Percentiles rank a stretch among this genome's conserved stretches.
These are phyloP conservation scores for Trissolcus basalis DNA, from an alignment of 1,140 invertebrate genomes.

Conservation along the genomic window DNA sequence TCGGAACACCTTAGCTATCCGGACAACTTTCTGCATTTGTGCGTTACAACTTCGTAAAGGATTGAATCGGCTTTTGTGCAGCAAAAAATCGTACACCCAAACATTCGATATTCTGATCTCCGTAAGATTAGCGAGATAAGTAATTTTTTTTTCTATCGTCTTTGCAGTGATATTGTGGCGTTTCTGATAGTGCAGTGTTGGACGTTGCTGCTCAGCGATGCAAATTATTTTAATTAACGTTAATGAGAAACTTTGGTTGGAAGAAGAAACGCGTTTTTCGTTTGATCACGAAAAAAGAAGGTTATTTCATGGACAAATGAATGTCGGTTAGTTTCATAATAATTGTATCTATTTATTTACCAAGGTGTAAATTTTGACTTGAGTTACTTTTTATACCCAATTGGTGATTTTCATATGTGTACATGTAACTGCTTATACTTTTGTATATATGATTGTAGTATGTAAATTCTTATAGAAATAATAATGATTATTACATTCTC, in stretches of 20 bases:
- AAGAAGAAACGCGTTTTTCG: no score
- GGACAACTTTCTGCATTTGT: slow-evolving; percentile 97
- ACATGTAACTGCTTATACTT: slow-evolving; percentile 46
- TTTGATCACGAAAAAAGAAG: no score
- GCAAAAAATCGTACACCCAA: neutral
- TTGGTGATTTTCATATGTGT: slow-evolving; percentile 31
- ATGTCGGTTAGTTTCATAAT: neutral
- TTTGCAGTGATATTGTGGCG: no score
- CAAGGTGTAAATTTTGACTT: slow-evolving; percentile 20
- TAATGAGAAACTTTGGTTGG: no score
- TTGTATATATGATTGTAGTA: slow-evolving; percentile 54
- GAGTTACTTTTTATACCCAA: slow-evolving; percentile 45
- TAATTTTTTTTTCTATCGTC: no score
- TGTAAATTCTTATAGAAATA: slow-evolving; percentile 46
- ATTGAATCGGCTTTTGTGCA: slow-evolving; percentile 16
- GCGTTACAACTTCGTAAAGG: slow-evolving; percentile 73
- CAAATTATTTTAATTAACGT: neutral
- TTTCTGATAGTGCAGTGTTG: neutral
- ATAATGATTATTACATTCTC: slow-evolving; percentile 12
- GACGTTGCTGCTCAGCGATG: no score
- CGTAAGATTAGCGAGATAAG: neutral
- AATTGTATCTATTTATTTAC: slow-evolving; percentile 44
- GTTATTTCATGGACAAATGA: no score
- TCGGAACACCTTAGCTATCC: slow-evolving; percentile 98
- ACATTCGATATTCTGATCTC: slow-evolving; percentile 30